Conservation (phyloP, 2,888 invertebrate species). For the Ochropleura plecta region DNA sequence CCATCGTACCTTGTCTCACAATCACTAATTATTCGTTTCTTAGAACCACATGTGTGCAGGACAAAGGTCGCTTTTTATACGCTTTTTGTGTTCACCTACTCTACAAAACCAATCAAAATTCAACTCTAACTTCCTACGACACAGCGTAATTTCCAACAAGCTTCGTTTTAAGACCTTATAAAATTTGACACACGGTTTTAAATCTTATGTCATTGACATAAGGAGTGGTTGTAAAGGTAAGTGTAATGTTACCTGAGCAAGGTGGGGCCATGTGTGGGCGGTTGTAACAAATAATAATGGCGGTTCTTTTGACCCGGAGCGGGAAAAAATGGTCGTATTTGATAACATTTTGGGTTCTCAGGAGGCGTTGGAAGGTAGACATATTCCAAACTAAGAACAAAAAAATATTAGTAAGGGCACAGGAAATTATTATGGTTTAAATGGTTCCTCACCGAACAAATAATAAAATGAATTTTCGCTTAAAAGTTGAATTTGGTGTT, state of each 20-base stretch:
- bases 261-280: conserved; percentile 76
- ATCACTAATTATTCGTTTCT: conserved; percentile 77
- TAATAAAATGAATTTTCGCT: neutral
- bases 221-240: conserved; percentile 53
- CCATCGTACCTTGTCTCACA: conserved; percentile 66
- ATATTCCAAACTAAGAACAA: conserved; percentile 30
- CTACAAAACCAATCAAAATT: conserved; percentile 25
- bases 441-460: neutral
- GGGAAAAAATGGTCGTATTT: conserved; percentile 64
- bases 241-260: conserved; percentile 72
- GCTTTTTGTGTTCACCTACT: conserved; percentile 67
- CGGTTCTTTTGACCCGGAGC: conserved; percentile 64
- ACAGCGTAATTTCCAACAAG: conserved; percentile 24
- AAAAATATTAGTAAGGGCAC: neutral
- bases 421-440: conserved; percentile 10
- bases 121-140: neutral
- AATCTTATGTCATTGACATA: conserved; percentile 46
- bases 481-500: neutral
- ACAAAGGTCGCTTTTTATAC: conserved; percentile 77
- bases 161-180: conserved; percentile 13
- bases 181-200: conserved; percentile 17
- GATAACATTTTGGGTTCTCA: conserved; percentile 61
- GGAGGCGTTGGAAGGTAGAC: conserved; percentile 34
- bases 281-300: conserved; percentile 72
- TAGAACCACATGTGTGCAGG: conserved; percentile 76